Evolutionary conservation across 2,113 vertebrate genomes (phyloP).

Genomic region (Gopherus evgoodei): DNA sequence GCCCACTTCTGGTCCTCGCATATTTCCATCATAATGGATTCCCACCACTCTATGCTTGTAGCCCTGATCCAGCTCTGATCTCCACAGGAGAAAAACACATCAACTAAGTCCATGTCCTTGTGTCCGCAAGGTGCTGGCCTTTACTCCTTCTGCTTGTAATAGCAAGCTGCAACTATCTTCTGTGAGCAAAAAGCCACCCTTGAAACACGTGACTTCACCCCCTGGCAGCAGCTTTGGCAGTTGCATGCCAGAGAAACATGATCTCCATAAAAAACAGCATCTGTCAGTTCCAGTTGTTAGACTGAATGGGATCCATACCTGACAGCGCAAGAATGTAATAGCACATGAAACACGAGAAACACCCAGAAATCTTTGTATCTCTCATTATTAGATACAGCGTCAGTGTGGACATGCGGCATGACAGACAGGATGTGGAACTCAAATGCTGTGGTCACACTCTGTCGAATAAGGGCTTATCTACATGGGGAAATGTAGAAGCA

Average conservation of each 20-base stretch:
- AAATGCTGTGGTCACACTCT: too few relatives aligned
- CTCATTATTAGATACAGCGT: not conserved
- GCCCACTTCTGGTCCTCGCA: too few relatives aligned
- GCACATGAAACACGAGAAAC: not conserved
- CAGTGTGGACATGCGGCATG: not conserved
- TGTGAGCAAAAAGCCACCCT: not conserved
- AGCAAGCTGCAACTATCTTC: not conserved
- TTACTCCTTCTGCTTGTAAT: not conserved
- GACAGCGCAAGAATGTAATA: not conserved
- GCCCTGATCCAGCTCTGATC: too few relatives aligned
- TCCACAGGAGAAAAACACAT: too few relatives aligned
- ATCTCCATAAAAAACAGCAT: not conserved
- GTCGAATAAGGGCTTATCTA: too few relatives aligned
- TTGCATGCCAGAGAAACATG: not conserved
- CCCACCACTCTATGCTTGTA: too few relatives aligned
- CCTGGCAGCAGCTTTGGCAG: not conserved
- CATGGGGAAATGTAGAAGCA: too few relatives aligned
- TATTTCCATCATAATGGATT: too few relatives aligned
- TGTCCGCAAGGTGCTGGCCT: not conserved
- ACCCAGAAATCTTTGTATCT: not conserved
- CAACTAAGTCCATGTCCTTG: not conserved
- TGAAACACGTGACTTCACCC: not conserved
- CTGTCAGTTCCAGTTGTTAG: not conserved
- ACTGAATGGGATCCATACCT: not conserved
- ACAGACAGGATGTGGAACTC: too few relatives aligned